phyloP scores from a whole-genome alignment of 1,140 invertebrate genomes.

The Drosophila dunni region DNA sequence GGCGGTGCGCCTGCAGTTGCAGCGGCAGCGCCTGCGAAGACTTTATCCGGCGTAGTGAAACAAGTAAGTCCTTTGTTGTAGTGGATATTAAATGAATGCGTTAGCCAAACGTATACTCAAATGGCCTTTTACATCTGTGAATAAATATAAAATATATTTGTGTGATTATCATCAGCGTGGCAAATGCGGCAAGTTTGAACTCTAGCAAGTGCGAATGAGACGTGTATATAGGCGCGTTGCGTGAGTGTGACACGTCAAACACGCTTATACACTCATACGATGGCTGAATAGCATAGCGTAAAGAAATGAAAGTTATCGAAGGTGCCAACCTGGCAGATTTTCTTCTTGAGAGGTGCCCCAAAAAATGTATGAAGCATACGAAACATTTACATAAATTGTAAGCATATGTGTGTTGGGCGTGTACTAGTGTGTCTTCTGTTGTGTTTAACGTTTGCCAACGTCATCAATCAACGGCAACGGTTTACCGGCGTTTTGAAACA shows the following conservation, averaged over 20 bases:
- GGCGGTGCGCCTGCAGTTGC: constrained; percentile 57
- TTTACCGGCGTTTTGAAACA: constrained; percentile 39
- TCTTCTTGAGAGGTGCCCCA: constrained; percentile 40
- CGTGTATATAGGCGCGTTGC: constrained; percentile 51
- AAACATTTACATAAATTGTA: constrained; percentile 32
- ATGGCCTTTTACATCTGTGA: not conserved
- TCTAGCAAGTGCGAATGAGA: constrained; percentile 70
- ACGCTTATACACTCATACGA: constrained; percentile 44
- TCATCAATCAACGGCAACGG: constrained; percentile 45
- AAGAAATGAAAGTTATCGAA: constrained; percentile 82
- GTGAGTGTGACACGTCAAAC: constrained; percentile 78
- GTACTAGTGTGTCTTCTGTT: constrained; percentile 9
- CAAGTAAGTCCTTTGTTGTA: constrained; percentile 68
- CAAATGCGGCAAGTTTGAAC: constrained; percentile 63
- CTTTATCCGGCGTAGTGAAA: constrained; percentile 77
- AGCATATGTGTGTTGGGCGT: constrained; percentile 20
- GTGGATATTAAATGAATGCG: not conserved
- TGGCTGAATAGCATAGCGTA: constrained; percentile 28
- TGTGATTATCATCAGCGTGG: constrained; percentile 69
- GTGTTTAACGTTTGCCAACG: constrained; percentile 31
- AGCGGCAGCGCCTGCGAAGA: constrained; percentile 63
- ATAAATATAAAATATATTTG: constrained; percentile 24
- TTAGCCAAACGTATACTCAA: not conserved
- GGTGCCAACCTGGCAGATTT: constrained; percentile 84
- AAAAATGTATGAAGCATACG: constrained; percentile 17